Evolutionary conservation across 2,888 invertebrate genomes (phyloP), one percentile per base, ranked within the genome.

Genomic region (Drosophila demipolita): DNA sequence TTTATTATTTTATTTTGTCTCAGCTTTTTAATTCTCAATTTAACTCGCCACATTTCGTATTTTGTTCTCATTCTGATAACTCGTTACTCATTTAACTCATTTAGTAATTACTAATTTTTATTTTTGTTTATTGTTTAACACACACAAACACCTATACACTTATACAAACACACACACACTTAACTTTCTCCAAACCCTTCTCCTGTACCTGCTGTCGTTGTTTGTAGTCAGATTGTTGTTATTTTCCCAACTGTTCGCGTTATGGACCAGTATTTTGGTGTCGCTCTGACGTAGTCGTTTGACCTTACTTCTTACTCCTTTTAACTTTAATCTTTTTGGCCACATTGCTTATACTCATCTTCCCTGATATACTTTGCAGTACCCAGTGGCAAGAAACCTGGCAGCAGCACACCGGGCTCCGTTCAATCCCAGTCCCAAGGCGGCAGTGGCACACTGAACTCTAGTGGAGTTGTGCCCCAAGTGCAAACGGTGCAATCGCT

Each of bases 401-500:
- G 78, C 54, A 71, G 73, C 62, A 69, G 73, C 40, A 66, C 84
- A 59, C 48, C 85, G 35, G 89, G 84, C 63, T 72, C 79, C 48
- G 72, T 29, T 32, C 77, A 65, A 29, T 55, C 86, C 9, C 79
- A 80, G 49, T 49, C 83, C 36, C 55, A 55, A n/a, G 75, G 75
- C 26, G 82, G 74, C 64, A 78, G 69, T 53, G 78, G 74, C 7
- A 54, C 74, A 2, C 15, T 87, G 33, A 78, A 59, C 60, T 62
- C 82, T 12, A 82, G 84, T 42, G 71, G 75, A 45, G 90, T 82
- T 45, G 90, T 92, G 73, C 93, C 93, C 17, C 93, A 92, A 67
- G 93, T 93, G 64, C 93, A 93, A 78, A 85, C 93, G 26, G 93
- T 93, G 73, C 92, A 92, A 83, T 92, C 93, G 36, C 67, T 93